A percentile compares a stretch with the other conserved stretches of the same genome.
phyloP scores from a whole-genome alignment of 1,140 invertebrate genomes.

The Atopsyche davidsoni region DNA sequence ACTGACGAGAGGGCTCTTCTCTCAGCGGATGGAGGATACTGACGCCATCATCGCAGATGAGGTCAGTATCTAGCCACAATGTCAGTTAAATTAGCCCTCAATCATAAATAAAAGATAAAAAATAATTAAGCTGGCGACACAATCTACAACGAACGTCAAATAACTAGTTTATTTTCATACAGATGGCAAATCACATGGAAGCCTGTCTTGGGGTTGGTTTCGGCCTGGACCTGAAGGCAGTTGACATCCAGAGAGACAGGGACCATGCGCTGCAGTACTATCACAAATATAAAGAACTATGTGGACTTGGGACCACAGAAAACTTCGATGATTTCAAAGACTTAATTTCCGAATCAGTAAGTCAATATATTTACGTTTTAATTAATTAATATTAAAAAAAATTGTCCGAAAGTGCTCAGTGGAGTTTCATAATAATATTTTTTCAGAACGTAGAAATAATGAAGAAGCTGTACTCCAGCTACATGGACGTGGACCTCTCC shows the following conservation, averaged over 20 bases:
- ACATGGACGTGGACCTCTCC: conserved; percentile 73
- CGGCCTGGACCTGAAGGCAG: conserved; percentile 62
- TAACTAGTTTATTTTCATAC: too few relatives aligned
- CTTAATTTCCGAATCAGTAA: too few relatives aligned
- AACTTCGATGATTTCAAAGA: conserved; percentile 58
- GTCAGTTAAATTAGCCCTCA: too few relatives aligned
- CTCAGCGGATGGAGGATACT: conserved; percentile 54
- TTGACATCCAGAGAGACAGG: conserved; percentile 65
- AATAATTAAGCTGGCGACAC: too few relatives aligned
- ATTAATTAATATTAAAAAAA: too few relatives aligned
- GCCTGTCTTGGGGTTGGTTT: conserved; percentile 38
- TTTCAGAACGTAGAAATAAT: conserved; percentile 47
- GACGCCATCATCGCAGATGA: conserved; percentile 53
- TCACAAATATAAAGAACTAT: conserved; percentile 45
- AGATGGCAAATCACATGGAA: too few relatives aligned
- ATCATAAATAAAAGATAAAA: too few relatives aligned
- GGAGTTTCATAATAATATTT: too few relatives aligned
- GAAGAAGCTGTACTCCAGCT: conserved; percentile 49
- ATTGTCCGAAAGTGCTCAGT: too few relatives aligned
- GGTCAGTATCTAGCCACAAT: too few relatives aligned
- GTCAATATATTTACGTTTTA: too few relatives aligned
- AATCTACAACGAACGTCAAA: too few relatives aligned
- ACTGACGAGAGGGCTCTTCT: conserved; percentile 55
- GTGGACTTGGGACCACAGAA: conserved; percentile 52
- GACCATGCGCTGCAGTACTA: conserved; percentile 64